phyloP scores from a whole-genome alignment of 2,888 invertebrate species.

The Leucophora obtusa region DNA sequence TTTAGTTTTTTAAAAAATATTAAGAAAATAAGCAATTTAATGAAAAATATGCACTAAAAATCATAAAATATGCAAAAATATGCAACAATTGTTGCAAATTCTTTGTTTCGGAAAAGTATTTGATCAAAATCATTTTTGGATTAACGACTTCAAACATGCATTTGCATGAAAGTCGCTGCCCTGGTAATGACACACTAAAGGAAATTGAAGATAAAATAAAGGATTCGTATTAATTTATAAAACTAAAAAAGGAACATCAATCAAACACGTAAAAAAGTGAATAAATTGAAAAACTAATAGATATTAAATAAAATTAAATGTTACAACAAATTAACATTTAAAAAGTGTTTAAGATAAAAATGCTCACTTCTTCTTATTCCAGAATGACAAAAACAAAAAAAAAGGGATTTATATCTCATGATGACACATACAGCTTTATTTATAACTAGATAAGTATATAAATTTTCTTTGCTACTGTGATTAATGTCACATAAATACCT shows the following conservation, averaged over 20 bases:
- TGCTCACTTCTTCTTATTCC: background rate
- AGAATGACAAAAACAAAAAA: background rate
- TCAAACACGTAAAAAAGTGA: slow-evolving; percentile 10
- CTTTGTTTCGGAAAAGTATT: too few species aligned
- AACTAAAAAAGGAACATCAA: slow-evolving; percentile 8
- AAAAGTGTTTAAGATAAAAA: background rate
- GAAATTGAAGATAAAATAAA: slow-evolving; percentile 29
- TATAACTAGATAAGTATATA: slow-evolving; percentile 50
- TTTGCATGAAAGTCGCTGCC: too few species aligned
- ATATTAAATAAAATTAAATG: slow-evolving; percentile 16
- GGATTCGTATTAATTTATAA: slow-evolving; percentile 25
- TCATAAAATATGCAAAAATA: too few species aligned
- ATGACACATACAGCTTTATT: slow-evolving; percentile 48
- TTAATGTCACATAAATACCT: slow-evolving; percentile 60
- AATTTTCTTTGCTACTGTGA: slow-evolving; percentile 41
- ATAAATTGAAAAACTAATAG: slow-evolving; percentile 15
- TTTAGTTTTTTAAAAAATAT: too few species aligned
- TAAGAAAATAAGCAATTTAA: too few species aligned
- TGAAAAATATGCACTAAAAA: too few species aligned
- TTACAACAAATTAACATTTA: slow-evolving; percentile 3
- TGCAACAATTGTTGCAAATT: too few species aligned
- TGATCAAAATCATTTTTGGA: too few species aligned
- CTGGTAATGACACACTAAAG: slow-evolving; percentile 29
- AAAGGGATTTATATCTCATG: slow-evolving; percentile 19
- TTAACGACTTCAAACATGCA: too few species aligned